A percentile compares a stretch with the other conserved stretches of the same genome.
Evolutionary conservation across 2,113 vertebrate species (phyloP).

Genomic region (Miniopterus natalensis): DNA sequence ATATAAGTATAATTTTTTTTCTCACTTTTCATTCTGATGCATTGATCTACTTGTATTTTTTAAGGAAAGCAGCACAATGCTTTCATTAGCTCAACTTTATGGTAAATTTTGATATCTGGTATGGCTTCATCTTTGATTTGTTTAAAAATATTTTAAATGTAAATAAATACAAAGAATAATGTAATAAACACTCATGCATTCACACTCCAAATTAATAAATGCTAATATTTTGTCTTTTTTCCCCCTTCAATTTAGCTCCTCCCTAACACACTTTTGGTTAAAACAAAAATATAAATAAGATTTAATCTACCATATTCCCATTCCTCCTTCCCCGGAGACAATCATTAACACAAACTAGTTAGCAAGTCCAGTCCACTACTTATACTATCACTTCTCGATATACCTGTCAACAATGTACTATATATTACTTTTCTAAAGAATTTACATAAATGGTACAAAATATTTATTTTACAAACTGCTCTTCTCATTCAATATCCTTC

Average conservation of each 20-base stretch:
- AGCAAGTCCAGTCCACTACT: neutral
- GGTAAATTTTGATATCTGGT: slow-evolving; percentile 13
- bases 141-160: slow-evolving; percentile 50
- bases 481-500: slow-evolving; percentile 1
- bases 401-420: neutral
- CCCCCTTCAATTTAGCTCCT: neutral
- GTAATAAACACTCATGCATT: neutral
- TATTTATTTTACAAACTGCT: slow-evolving; percentile 32
- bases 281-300: slow-evolving; percentile 46
- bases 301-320: neutral
- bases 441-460: slow-evolving; percentile 18
- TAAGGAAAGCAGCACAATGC: neutral
- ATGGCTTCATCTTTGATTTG: neutral
- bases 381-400: neutral
- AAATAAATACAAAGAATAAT: slow-evolving; percentile 14
- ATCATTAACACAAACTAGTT: neutral
- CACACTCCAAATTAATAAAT: slow-evolving; percentile 30
- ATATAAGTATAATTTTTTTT: slow-evolving; percentile 2
- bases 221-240: neutral
- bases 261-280: neutral
- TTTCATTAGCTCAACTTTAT: neutral
- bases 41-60: neutral
- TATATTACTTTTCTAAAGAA: neutral
- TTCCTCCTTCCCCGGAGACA: slow-evolving; percentile 10
- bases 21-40: neutral